phyloP scores from a whole-genome alignment of 35 echinoderm and acorn worm genomes.

The Heliocidaris tuberculata region DNA sequence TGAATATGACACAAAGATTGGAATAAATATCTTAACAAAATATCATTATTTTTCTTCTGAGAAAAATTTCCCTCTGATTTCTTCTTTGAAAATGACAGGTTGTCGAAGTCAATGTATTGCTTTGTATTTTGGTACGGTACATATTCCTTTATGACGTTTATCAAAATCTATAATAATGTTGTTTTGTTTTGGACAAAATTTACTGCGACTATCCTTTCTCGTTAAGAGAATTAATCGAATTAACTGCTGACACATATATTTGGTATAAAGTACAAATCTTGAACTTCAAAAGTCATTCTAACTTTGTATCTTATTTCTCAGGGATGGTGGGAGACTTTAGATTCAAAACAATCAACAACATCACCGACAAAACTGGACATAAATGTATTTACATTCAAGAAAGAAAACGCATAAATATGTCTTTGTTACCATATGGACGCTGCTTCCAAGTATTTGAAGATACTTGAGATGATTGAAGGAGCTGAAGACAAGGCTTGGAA shows the following conservation, averaged over 20 bases:
- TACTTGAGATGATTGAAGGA: slow-evolving; percentile 13
- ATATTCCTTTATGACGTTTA: not conserved
- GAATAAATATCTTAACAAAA: not conserved
- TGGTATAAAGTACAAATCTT: no score
- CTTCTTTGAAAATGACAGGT: not conserved
- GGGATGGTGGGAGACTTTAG: no score
- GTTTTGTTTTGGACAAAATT: not conserved
- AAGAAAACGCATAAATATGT: not conserved
- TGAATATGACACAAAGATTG: not conserved
- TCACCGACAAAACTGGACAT: not conserved
- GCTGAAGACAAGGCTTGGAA: not conserved
- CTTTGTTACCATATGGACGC: not conserved
- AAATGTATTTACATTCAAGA: not conserved
- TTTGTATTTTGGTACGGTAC: not conserved
- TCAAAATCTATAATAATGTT: not conserved
- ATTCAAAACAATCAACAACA: not conserved
- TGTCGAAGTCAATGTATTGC: not conserved
- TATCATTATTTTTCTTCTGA: not conserved
- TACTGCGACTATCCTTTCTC: not conserved
- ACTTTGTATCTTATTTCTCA: no score
- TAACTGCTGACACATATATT: not conserved
- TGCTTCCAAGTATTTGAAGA: not conserved
- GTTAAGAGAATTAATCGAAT: not conserved
- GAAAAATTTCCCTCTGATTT: not conserved
- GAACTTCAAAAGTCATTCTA: no score